phyloP scores from a whole-genome alignment of 1,140 invertebrate species.

The Drosophila truncata region DNA sequence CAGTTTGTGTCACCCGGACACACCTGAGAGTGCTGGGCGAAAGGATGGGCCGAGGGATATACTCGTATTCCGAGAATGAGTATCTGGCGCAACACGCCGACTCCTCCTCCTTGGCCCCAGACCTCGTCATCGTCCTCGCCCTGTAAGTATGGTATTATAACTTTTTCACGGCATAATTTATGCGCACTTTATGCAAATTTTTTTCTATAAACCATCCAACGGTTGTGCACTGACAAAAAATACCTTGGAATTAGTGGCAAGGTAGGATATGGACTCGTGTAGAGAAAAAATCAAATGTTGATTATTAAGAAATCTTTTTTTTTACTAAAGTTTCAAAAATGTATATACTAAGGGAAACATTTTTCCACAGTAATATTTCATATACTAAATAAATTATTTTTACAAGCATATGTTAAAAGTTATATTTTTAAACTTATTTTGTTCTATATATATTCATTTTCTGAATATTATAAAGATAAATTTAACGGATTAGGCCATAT shows the following conservation, averaged over 20 bases:
- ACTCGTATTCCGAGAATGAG: constrained; percentile 8
- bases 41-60: constrained; percentile 50
- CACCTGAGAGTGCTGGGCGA: constrained; percentile 48
- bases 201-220: constrained; percentile 51
- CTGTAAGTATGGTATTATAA: constrained; percentile 70
- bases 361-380: too few species aligned
- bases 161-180: constrained; percentile 65
- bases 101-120: constrained; percentile 6
- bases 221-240: neutral
- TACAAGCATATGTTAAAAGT: neutral
- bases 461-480: neutral
- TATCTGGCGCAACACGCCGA: constrained; percentile 36
- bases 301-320: too few species aligned
- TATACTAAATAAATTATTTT: neutral
- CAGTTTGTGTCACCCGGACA: constrained; percentile 61
- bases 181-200: constrained; percentile 70
- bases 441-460: neutral
- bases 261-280: fast-evolving
- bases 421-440: neutral
- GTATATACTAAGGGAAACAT: too few species aligned
- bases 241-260: neutral
- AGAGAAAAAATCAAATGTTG: neutral
- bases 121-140: constrained; percentile 39
- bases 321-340: too few species aligned
- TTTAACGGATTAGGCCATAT: too few species aligned